Conservation (phyloP, 64 coral and sea anemone species). For the Pocillopora verrucosa region DNA sequence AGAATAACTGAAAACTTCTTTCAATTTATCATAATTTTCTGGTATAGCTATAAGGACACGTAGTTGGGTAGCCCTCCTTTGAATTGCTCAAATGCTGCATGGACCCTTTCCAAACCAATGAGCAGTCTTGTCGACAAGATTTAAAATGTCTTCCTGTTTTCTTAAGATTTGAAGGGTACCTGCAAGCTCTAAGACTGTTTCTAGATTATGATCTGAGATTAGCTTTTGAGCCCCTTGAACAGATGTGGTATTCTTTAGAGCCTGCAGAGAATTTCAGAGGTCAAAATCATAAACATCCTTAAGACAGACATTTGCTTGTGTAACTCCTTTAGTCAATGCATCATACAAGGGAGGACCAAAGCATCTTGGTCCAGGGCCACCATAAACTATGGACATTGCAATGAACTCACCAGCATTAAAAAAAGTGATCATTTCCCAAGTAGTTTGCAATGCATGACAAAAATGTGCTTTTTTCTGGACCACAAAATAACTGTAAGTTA, state of each 20-base stretch:
- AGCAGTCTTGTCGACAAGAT: slow-evolving; percentile 35
- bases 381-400: slow-evolving; percentile 55
- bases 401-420: not conserved
- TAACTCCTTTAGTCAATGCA: not conserved
- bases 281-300: slow-evolving; percentile 59
- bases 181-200: no score
- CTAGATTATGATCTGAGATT: no score
- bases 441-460: slow-evolving; percentile 19
- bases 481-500: slow-evolving; percentile 54
- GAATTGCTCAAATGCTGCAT: slow-evolving; percentile 47
- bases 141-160: slow-evolving; percentile 43
- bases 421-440: slow-evolving; percentile 5
- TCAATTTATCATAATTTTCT: slow-evolving; percentile 50
- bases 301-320: slow-evolving; percentile 5
- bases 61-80: slow-evolving; percentile 42
- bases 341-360: slow-evolving; percentile 18
- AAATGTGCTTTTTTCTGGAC: slow-evolving; percentile 17
- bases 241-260: not conserved
- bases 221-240: no score
- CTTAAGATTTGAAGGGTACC: no score
- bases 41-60: slow-evolving; percentile 47
- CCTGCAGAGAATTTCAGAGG: not conserved
- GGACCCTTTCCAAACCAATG: slow-evolving; percentile 58
- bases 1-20: slow-evolving; percentile 57
- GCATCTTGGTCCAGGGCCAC: not conserved